Conservation (phyloP, 2,797 vertebrate species). For the Lophius americanus region DNA sequence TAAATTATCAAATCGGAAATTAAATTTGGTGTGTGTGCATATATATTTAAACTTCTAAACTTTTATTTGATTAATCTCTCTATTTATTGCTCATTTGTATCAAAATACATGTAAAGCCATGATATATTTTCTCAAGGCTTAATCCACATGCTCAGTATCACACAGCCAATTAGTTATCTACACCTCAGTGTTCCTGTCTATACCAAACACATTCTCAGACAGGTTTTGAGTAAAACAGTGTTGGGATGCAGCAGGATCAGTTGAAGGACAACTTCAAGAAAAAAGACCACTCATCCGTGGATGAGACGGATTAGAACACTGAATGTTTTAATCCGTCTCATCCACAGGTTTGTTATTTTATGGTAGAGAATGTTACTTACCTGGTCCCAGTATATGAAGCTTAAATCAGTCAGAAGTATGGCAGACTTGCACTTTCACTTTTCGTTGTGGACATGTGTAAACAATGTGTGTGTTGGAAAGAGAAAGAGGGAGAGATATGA, state of each 20-base stretch:
- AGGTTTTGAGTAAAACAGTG: too few relatives aligned
- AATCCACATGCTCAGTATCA: too few relatives aligned
- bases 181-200: too few relatives aligned
- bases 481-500: slow-evolving; percentile 5
- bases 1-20: not conserved
- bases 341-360: not conserved
- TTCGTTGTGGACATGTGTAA: slow-evolving; percentile 14
- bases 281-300: too few relatives aligned
- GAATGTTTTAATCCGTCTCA: not conserved
- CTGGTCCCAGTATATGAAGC: slow-evolving; percentile 10
- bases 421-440: slow-evolving; percentile 34
- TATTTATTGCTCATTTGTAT: not conserved
- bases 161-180: too few relatives aligned
- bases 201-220: too few relatives aligned
- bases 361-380: slow-evolving; percentile 32
- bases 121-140: not conserved
- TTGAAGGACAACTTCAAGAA: not conserved
- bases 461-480: not conserved
- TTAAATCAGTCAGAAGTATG: slow-evolving; percentile 30
- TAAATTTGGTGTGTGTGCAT: not conserved
- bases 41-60: too few relatives aligned
- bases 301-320: not conserved
- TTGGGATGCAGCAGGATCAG: not conserved
- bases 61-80: not conserved
- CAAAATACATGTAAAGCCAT: not conserved